A percentile compares a stretch with the other conserved stretches of the same genome.
These are phyloP conservation scores for Menidia beryllina DNA, from an alignment of 2,113 vertebrate species.

Conservation along the genomic window DNA sequence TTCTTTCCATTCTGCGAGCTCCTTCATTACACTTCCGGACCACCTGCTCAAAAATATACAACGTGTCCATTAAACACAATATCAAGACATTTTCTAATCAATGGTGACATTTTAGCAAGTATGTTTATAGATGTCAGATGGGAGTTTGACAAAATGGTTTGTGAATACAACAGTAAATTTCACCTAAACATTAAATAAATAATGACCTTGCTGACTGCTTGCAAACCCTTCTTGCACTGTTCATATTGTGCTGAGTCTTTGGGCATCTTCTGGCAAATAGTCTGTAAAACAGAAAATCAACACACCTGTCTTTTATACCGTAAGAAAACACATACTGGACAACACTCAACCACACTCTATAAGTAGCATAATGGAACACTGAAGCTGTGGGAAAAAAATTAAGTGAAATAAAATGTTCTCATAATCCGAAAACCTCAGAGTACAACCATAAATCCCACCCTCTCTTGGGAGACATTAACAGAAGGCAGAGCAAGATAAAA, in stretches of 20 bases:
- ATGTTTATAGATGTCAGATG: too few species aligned
- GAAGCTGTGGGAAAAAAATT: slow-evolving; percentile 61
- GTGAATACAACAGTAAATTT: too few species aligned
- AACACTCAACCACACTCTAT: slow-evolving; percentile 2
- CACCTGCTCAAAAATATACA: slow-evolving; percentile 79
- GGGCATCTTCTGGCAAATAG: slow-evolving; percentile 95
- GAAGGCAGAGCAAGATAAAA: slow-evolving; percentile 33
- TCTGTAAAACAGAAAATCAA: slow-evolving; percentile 80
- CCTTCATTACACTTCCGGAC: slow-evolving; percentile 97
- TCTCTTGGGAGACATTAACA: slow-evolving; percentile 41
- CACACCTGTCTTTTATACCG: not conserved
- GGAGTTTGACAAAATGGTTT: too few species aligned
- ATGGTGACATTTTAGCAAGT: not conserved
- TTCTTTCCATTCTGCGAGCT: slow-evolving; percentile 96
- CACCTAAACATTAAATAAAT: not conserved
- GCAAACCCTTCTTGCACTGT: slow-evolving; percentile 89
- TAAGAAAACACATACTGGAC: not conserved
- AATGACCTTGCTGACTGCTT: slow-evolving; percentile 94
- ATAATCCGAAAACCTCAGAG: slow-evolving; percentile 68
- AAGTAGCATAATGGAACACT: slow-evolving; percentile 26
- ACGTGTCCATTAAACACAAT: not conserved
- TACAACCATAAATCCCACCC: slow-evolving; percentile 57
- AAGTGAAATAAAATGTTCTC: slow-evolving; percentile 74
- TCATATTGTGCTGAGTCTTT: slow-evolving; percentile 89
- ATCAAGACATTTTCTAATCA: not conserved